Evolutionary conservation across 2,113 vertebrate genomes (phyloP), one percentile per base, ranked within the genome.

Genomic region (Corythornis vintsioides): DNA sequence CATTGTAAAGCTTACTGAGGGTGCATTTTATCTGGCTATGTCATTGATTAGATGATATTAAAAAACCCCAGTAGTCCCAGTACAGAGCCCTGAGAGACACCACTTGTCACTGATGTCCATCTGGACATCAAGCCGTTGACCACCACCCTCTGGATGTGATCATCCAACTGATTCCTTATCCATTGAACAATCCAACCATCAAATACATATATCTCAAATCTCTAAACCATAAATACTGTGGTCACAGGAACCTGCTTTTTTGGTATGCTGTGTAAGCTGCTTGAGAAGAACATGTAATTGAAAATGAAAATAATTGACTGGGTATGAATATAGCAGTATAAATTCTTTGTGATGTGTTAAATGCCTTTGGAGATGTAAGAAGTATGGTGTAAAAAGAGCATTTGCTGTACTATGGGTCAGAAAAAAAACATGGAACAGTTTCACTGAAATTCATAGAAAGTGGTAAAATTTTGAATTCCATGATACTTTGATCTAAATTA

Each of bases 401-500:
- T 79, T 91, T 94, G 45, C 15, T 80, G 3, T 71, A 56, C 16
- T 73, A 4, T 55, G 15, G n/a, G n/a, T 79, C 48, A 75, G 43
- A 79, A 91, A 86, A 91, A 86, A 53, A 52, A 83, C 13, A 33
- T 20, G 13, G 40, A 89, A 71, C 4, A 61, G 31, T 28, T 73
- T 42, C 45, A 57, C 35, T 93, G 79, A 88, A 91, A 79, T 89
- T 91, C 74, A 89, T 56, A 87, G 63, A 69, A 65, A 65, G 63
- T 42, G 13, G 38, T 61, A 85, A 59, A 52, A 61, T 66, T 88
- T 90, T 90, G 31, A 83, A 60, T 83, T 88, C 73, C 42, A 21
- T 56, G 25, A 28, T 55, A 24, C 89, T 96, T 96, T 96, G 84
- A 95, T 93, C 91, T 91, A 80, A 55, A 45, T 76, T 85, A 89